Conservation (phyloP, 2,797 vertebrate genomes). For the Pyrocephalus nanus region DNA sequence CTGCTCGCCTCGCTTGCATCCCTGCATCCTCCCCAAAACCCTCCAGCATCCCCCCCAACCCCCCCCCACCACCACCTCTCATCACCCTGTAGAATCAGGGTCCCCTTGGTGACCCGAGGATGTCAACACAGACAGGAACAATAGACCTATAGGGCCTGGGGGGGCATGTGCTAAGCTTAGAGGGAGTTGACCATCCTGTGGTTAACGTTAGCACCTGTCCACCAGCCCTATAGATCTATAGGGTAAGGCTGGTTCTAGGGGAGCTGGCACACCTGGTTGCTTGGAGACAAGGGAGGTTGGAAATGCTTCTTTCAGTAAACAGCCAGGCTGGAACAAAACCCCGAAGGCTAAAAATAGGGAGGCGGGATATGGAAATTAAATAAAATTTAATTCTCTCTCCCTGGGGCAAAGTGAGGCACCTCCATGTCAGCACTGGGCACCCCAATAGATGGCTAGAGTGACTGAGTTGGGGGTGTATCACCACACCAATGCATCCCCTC, state of each 20-base stretch:
- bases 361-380: conserved; percentile 30
- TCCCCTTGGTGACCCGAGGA: background rate
- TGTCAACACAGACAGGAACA: background rate
- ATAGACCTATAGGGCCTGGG: background rate
- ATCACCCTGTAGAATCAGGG: background rate
- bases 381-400: background rate
- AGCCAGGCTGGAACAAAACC: conserved; percentile 63
- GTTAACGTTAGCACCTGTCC: fast-evolving
- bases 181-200: background rate
- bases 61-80: background rate
- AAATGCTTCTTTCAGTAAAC: conserved; percentile 65
- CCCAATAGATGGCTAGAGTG: background rate
- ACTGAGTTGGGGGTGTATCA: background rate
- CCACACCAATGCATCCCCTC: background rate
- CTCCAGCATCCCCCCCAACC: too few species aligned
- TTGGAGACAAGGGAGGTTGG: conserved; percentile 54
- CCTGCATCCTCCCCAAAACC: background rate
- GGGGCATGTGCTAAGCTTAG: background rate
- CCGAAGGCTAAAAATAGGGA: conserved; percentile 62
- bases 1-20: conserved; percentile 1
- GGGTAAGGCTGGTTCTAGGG: background rate
- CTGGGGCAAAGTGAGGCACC: background rate
- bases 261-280: conserved; percentile 67
- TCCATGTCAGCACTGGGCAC: fast-evolving
- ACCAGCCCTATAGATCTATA: conserved; percentile 6